Conservation (phyloP, 2,113 vertebrate genomes). For the Pyrgilauda ruficollis region DNA sequence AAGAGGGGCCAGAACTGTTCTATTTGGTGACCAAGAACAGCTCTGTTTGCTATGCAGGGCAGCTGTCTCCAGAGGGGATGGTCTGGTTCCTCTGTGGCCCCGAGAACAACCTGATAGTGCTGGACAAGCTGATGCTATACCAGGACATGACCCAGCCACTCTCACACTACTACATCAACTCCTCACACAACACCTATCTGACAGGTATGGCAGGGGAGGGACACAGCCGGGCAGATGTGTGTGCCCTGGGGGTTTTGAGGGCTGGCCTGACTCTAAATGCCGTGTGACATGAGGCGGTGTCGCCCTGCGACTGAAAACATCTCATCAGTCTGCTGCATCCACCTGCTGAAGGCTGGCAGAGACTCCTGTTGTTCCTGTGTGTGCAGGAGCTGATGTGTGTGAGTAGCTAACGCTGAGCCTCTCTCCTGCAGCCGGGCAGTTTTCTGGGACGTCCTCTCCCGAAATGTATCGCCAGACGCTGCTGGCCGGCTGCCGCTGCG, state of each 20-base stretch:
- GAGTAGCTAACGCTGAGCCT: not conserved
- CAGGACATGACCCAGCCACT: slow-evolving; percentile 93
- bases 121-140: slow-evolving; percentile 82
- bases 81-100: slow-evolving; percentile 89
- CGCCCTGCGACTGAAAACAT: not conserved
- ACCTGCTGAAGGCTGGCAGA: not conserved
- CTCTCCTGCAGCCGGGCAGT: slow-evolving; percentile 85
- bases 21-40: not conserved
- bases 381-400: not conserved
- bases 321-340: not conserved
- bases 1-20: not conserved
- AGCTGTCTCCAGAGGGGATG: slow-evolving; percentile 92
- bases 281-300: not conserved
- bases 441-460: slow-evolving; percentile 90
- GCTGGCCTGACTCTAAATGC: not conserved
- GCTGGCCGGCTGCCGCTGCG: slow-evolving; percentile 91
- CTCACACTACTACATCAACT: slow-evolving; percentile 94
- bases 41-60: slow-evolving; percentile 71
- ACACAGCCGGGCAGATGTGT: accelerated
- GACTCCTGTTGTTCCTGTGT: not conserved
- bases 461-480: slow-evolving; percentile 98
- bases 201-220: slow-evolving; percentile 74
- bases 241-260: not conserved
- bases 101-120: slow-evolving; percentile 84
- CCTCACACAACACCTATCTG: slow-evolving; percentile 97